Evolutionary conservation across 2,888 invertebrate genomes (phyloP).

Genomic region (Drosophila conformis): DNA sequence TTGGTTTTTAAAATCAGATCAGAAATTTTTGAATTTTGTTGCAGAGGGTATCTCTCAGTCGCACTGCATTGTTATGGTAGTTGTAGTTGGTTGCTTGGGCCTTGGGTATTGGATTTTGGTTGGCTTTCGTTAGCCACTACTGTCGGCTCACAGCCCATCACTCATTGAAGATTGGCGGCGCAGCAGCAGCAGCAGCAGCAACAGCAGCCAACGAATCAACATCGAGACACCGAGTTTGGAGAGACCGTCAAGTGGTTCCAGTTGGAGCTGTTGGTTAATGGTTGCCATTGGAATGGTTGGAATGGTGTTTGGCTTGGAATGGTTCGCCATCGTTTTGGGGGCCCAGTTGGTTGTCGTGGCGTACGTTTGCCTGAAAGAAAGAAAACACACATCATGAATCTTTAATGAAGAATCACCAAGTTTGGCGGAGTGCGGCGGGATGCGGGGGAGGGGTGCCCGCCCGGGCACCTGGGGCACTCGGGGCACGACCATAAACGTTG

Average conservation of each 20-base stretch:
- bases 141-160: constrained; percentile 45
- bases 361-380: constrained; percentile 54
- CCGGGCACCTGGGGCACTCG: constrained; percentile 20
- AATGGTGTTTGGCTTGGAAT: constrained; percentile 21
- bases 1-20: neutral
- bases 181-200: constrained; percentile 53
- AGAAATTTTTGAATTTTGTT: neutral
- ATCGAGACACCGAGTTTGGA: constrained; percentile 34
- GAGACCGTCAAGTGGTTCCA: constrained; percentile 32
- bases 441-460: neutral
- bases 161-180: constrained; percentile 69
- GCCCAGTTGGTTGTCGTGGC: constrained; percentile 50
- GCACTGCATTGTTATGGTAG: neutral
- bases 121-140: constrained; percentile 38
- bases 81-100: constrained; percentile 1
- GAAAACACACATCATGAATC: constrained; percentile 83
- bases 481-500: constrained; percentile 66
- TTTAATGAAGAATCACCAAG: constrained; percentile 81
- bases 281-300: constrained; percentile 5
- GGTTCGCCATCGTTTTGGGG: constrained; percentile 41
- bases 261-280: constrained; percentile 48
- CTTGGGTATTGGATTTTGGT: constrained; percentile 39
- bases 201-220: constrained; percentile 39
- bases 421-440: constrained; percentile 44
- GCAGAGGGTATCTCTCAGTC: constrained; percentile 31